A percentile compares a stretch with the other conserved stretches of the same genome.
Conservation (phyloP, 2,888 invertebrate species). For the Trachelus iudaicus region DNA sequence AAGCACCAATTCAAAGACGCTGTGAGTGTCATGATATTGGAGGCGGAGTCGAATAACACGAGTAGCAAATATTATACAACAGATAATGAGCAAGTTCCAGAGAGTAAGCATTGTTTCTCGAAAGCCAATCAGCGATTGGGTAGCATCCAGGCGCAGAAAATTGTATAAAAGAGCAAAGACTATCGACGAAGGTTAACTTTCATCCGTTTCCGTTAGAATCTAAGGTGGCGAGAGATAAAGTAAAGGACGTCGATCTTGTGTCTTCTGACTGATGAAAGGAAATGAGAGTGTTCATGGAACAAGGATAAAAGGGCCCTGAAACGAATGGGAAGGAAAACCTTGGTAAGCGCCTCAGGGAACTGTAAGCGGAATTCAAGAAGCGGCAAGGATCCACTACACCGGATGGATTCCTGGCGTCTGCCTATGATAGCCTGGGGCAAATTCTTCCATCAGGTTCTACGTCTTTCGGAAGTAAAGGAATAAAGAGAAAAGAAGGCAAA, state of each 20-base stretch:
- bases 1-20: neutral
- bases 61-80: neutral
- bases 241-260: neutral
- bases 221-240: neutral
- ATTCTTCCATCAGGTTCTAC: conserved; percentile 22
- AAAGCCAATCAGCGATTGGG: neutral
- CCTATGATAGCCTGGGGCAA: conserved; percentile 16
- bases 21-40: neutral
- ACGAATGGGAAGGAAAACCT: conserved; percentile 16
- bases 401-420: neutral
- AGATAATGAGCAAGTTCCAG: neutral
- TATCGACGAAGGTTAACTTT: neutral
- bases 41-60: neutral
- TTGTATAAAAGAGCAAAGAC: neutral
- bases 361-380: conserved; percentile 14
- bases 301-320: neutral
- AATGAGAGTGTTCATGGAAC: conserved; percentile 6
- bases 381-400: neutral
- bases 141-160: neutral
- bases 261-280: conserved; percentile 5
- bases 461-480: neutral
- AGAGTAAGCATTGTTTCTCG: too few species aligned
- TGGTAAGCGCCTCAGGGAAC: conserved; percentile 16
- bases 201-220: neutral
- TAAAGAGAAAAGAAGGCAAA: neutral